These are phyloP conservation scores for Drosophila arawakana DNA, from an alignment of 1,140 invertebrate genomes.

Conservation along the genomic window DNA sequence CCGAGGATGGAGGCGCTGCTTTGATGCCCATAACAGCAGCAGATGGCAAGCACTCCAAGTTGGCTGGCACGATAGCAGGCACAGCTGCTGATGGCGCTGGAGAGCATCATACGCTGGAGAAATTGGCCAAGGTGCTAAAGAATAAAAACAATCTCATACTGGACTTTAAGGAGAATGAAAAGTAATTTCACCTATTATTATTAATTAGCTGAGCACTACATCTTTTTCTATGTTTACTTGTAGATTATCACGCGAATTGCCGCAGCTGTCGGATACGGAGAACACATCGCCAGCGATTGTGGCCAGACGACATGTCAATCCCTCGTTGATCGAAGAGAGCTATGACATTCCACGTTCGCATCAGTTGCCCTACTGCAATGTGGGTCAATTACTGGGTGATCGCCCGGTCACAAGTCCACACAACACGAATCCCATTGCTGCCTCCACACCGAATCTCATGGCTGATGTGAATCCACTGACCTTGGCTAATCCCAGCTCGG, in stretches of 20 bases:
- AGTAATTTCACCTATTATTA: slow-evolving; percentile 28
- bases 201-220: background rate
- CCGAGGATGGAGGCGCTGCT: slow-evolving; percentile 80
- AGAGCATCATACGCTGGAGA: slow-evolving; percentile 63
- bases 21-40: slow-evolving; percentile 3
- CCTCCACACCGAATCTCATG: slow-evolving; percentile 81
- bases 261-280: slow-evolving; percentile 83
- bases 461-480: slow-evolving; percentile 37
- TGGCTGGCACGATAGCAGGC: slow-evolving; percentile 5
- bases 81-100: slow-evolving; percentile 78
- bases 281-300: slow-evolving; percentile 83
- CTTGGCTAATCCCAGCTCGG: slow-evolving; percentile 21
- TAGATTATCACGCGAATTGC: slow-evolving; percentile 69
- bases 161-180: slow-evolving; percentile 82
- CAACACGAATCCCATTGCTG: slow-evolving; percentile 69
- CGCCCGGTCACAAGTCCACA: slow-evolving; percentile 71
- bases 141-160: slow-evolving; percentile 81
- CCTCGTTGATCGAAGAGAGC: slow-evolving; percentile 86
- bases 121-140: slow-evolving; percentile 74
- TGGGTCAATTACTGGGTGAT: slow-evolving; percentile 80
- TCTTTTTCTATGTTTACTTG: background rate
- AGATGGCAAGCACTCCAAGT: slow-evolving; percentile 33
- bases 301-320: slow-evolving; percentile 68
- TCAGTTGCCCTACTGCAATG: slow-evolving; percentile 84
- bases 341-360: slow-evolving; percentile 91